These are phyloP conservation scores for Heliocidaris erythrogramma DNA, from an alignment of 35 echinoderm and acorn worm species.

Conservation along the genomic window DNA sequence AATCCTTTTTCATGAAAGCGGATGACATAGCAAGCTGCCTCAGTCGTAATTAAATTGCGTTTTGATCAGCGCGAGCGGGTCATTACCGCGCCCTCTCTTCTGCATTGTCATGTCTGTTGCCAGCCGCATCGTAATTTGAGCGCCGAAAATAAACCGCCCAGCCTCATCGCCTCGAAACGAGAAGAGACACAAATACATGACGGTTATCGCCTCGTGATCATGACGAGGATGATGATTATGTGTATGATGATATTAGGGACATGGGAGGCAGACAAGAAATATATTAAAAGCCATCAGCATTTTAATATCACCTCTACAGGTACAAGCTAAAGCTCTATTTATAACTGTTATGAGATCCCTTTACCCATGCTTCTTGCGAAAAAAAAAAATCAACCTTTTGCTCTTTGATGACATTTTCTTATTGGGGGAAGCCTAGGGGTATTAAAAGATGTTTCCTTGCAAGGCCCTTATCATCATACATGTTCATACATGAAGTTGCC, in stretches of 20 bases:
- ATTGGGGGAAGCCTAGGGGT: not conserved
- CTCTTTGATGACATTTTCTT: not conserved
- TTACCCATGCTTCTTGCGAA: not conserved
- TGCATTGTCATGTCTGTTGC: constrained; percentile 38
- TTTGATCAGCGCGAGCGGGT: not conserved
- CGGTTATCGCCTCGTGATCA: not conserved
- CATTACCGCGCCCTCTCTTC: not conserved
- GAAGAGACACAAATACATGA: not conserved
- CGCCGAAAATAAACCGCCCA: constrained; percentile 7
- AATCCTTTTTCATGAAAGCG: not conserved
- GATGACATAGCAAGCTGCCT: not conserved
- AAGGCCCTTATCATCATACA: not conserved
- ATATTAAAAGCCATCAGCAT: not conserved
- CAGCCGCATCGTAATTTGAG: not conserved
- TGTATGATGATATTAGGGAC: not conserved
- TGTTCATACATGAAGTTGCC: too few relatives aligned
- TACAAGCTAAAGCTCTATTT: not conserved
- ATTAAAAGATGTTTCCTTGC: not conserved
- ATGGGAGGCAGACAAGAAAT: not conserved
- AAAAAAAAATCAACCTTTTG: not conserved
- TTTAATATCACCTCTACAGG: not conserved
- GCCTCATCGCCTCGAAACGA: not conserved
- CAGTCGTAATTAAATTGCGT: not conserved
- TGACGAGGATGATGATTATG: not conserved
- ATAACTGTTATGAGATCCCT: not conserved